phyloP scores from a whole-genome alignment of 1,140 invertebrate genomes.

The Lerema accius region DNA sequence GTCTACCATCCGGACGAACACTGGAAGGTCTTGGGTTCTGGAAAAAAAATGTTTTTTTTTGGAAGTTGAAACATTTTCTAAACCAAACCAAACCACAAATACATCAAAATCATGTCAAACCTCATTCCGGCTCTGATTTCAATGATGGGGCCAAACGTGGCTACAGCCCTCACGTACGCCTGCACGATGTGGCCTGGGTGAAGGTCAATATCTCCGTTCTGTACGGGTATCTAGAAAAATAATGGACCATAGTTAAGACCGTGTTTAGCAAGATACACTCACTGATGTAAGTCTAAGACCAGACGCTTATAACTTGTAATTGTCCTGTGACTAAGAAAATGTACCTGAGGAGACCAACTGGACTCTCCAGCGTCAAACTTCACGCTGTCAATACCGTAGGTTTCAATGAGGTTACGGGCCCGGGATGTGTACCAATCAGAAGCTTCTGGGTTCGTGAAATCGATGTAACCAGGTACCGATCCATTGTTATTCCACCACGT shows the following conservation, averaged over 20 bases:
- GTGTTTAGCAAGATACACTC: too few species aligned
- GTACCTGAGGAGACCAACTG: slow-evolving; percentile 83
- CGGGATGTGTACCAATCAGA: slow-evolving; percentile 88
- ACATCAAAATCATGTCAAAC: too few species aligned
- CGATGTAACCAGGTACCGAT: slow-evolving; percentile 85
- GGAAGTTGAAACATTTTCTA: background rate
- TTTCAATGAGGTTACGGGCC: slow-evolving; percentile 84
- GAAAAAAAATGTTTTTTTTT: slow-evolving; percentile 34
- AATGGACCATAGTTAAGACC: too few species aligned
- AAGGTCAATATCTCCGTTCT: slow-evolving; percentile 79
- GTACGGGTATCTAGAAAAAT: slow-evolving; percentile 71
- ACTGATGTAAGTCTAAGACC: too few species aligned
- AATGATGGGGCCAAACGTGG: slow-evolving; percentile 86
- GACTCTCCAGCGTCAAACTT: slow-evolving; percentile 97
- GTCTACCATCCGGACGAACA: slow-evolving; percentile 95
- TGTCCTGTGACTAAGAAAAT: too few species aligned
- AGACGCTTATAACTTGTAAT: too few species aligned
- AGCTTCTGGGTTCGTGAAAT: slow-evolving; percentile 91
- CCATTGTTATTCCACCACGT: slow-evolving; percentile 93
- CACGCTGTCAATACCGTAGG: slow-evolving; percentile 91
- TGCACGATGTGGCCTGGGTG: slow-evolving; percentile 85
- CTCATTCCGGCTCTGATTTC: slow-evolving; percentile 87
- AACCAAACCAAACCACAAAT: too few species aligned
- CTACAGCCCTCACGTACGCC: slow-evolving; percentile 86
- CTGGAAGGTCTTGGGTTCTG: slow-evolving; percentile 88